Conservation (phyloP, 2,113 vertebrate species). For the Catharus bicknelli region DNA sequence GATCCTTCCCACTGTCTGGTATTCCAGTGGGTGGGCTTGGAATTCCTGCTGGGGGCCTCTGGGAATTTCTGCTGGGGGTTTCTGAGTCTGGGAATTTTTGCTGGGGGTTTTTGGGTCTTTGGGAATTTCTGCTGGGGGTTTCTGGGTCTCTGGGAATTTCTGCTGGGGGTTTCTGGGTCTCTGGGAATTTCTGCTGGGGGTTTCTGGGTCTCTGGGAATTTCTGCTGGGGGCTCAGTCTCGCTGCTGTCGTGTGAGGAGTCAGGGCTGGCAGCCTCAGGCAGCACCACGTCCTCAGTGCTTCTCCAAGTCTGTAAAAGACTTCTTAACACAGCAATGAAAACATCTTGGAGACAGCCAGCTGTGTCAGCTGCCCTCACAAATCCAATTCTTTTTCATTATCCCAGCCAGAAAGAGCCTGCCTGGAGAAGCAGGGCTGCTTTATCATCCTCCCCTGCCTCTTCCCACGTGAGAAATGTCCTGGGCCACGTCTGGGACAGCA, state of each 20-base stretch:
- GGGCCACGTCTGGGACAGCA: neutral
- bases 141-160: neutral
- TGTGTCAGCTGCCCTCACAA: constrained; percentile 5
- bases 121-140: neutral
- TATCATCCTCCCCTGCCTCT: neutral
- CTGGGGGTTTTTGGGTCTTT: neutral
- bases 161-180: neutral
- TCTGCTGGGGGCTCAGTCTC: neutral
- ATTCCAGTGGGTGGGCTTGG: neutral
- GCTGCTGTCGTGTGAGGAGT: neutral
- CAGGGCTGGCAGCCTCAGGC: neutral
- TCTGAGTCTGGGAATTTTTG: neutral
- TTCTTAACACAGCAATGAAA: neutral
- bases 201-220: neutral
- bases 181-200: neutral
- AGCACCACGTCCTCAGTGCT: neutral
- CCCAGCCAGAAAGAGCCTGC: neutral
- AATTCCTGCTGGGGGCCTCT: neutral
- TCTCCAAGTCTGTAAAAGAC: neutral
- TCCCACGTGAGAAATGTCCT: rapidly evolving
- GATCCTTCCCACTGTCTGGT: neutral
- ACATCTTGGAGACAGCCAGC: neutral
- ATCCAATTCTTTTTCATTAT: constrained; percentile 32
- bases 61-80: neutral
- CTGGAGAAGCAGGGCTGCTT: neutral